Evolutionary conservation across 2,113 vertebrate species (phyloP), one percentile per base, ranked within the genome.

Genomic region (Donacobius atricapilla): DNA sequence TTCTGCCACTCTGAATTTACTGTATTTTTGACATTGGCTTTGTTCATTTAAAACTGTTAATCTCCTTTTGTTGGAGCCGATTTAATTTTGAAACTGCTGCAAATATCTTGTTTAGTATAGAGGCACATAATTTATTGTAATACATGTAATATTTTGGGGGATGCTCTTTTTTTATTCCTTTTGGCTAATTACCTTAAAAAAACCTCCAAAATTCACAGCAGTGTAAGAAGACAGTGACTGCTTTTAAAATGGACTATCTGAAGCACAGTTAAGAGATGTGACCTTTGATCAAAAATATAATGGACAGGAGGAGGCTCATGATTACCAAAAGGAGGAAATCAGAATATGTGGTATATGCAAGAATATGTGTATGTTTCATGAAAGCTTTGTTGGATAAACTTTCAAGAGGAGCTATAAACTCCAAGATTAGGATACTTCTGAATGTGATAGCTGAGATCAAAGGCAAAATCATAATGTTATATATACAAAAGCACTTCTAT

Each of bases 401-500:
- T 97, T 84, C 37, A 64, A 82, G 86, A 92, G 7, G 8, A 96
- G 17, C 50, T 86, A 33, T 87, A 73, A 95, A 96, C 61, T 86
- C 50, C 78, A 94, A 73, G 54, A 95, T 97, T 95, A 94, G 40
- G 58, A 61, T 84, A 71, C n/a, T 93, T 93, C 82, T 83, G 88
- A 92, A 93, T 71, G 48, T 2, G 27, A 54, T 76, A 87, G 57
- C 76, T 85, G 73, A 89, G 94, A 97, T 96, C 88, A 95, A 97
- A 95, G 48, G 69, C 54, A 94, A 96, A 96, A 94, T 90, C 82
- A 70, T 54, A 75, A 76, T 85, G 84, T 96, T 96, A 94, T 94
- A 78, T 93, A 87, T 70, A 96, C 82, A 93, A 95, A 94, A 96
- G 73, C 80, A 90, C 87, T 94, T 73, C n/a, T 94, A 44, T 95